Conservation (phyloP, 2,113 vertebrate species). For the Sinocyclocheilus anophthalmus region DNA sequence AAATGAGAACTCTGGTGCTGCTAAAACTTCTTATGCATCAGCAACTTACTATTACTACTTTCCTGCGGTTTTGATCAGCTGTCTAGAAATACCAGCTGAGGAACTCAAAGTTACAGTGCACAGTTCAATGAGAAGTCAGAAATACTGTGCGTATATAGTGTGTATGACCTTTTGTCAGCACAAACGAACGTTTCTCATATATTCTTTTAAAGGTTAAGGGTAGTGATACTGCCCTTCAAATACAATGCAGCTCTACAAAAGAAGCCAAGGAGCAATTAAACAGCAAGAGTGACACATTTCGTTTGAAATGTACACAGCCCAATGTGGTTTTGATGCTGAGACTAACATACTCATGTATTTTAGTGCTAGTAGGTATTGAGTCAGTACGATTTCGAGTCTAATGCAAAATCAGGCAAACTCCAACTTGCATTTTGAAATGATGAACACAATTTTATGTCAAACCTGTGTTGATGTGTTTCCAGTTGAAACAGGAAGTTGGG, state of each 20-base stretch:
- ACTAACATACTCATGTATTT: background rate
- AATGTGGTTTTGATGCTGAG: background rate
- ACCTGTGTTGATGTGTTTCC: background rate
- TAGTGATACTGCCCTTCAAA: constrained; percentile 23
- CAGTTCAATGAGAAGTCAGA: constrained; percentile 17
- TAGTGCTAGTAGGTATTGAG: background rate
- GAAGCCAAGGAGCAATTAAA: background rate
- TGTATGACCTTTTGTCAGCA: constrained; percentile 22
- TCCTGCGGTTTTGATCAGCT: background rate
- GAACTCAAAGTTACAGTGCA: background rate
- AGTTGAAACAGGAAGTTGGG: background rate
- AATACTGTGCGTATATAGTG: too few species aligned
- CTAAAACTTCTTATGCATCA: background rate
- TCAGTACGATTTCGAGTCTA: background rate
- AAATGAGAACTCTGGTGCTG: constrained; percentile 20
- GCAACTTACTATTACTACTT: background rate
- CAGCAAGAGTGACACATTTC: background rate
- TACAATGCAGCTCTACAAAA: background rate
- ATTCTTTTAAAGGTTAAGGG: constrained; percentile 18
- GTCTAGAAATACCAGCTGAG: background rate
- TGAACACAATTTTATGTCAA: background rate
- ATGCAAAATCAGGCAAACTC: too few species aligned
- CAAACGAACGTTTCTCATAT: constrained; percentile 15
- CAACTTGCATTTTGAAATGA: too few species aligned
- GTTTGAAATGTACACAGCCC: background rate